Evolutionary conservation across 2,113 vertebrate species (phyloP).

Genomic region (Lucifuga dentata): DNA sequence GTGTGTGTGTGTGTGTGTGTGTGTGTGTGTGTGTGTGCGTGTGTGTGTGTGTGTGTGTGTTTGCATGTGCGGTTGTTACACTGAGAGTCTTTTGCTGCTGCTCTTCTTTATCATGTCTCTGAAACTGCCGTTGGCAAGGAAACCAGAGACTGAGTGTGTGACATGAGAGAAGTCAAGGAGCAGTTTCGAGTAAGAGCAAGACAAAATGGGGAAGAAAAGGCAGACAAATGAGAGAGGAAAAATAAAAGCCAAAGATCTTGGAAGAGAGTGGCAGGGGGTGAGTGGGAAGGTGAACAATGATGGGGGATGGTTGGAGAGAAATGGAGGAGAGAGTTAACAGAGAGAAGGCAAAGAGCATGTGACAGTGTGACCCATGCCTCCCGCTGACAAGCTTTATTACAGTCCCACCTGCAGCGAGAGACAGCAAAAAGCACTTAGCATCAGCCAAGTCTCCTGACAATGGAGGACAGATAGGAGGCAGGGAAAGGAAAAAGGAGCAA

Average conservation of each 20-base stretch:
- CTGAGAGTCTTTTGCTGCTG: constrained; percentile 65
- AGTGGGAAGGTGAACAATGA: constrained; percentile 1
- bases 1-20: constrained; percentile 21
- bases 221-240: constrained; percentile 48
- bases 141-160: constrained; percentile 53
- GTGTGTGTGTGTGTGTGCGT: constrained; percentile 32
- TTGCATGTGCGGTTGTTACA: constrained; percentile 20
- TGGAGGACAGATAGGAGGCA: constrained; percentile 52
- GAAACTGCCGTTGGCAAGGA: constrained; percentile 76
- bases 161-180: constrained; percentile 63
- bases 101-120: constrained; percentile 64
- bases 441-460: constrained; percentile 63
- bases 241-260: constrained; percentile 55
- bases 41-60: background rate
- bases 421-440: constrained; percentile 82
- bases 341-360: constrained; percentile 74
- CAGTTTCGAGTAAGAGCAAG: constrained; percentile 48
- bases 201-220: constrained; percentile 60
- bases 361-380: constrained; percentile 74
- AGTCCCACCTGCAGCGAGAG: constrained; percentile 77
- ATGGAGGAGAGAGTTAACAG: constrained; percentile 65
- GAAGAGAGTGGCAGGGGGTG: constrained; percentile 15
- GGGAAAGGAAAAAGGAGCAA: constrained; percentile 9
- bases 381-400: constrained; percentile 80
- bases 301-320: constrained; percentile 11